Evolutionary conservation across 1,140 invertebrate species (phyloP), one percentile per base, ranked within the genome.

Genomic region (Leptinotarsa lineolata): DNA sequence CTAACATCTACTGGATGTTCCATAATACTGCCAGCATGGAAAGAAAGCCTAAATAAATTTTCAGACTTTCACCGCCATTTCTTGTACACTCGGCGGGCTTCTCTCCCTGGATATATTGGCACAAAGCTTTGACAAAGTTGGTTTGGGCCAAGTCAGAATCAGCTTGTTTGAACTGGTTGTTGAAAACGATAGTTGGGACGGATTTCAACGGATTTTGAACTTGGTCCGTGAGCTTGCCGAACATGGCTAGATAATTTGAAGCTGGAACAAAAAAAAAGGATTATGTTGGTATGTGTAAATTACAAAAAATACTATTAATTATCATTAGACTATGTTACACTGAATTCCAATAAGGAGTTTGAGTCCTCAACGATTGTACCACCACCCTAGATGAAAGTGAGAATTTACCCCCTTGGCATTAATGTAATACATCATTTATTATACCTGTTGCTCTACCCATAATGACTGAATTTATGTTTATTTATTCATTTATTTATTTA

Each of bases 181-280:
- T 86, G 77, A 88, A 87, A 6, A 85, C 82, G 24, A 88, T 82
- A 44, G 86, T 87, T 68, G 88, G 88, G n/a, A 88, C 87, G 20
- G 80, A 84, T 61, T 74, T 82, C 22, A 88, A 78, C 45, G 85
- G 82, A 48, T 86, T 82, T 70, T 84, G 80, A 5, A 88, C 79
- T 4, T 76, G 76, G 13, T 78, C 73, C 1, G 87, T 88, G 20
- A 78, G 68, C 30, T 85, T 81, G 8, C 87, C 87, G 4, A 83
- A 80, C 72, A 81, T 81, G 13, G 82, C 82, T 6, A 88, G 80
- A 20, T 84, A 81, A 8, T 82, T 70, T 18, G 79, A 76, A 44
- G 79, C 81, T 81, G 61, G 24, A 76, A 77, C 48, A 54, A 54
- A 54, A 54, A 54, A 24, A 30, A 39, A 39, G 1, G 11, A 30